Conservation (phyloP, 2,888 invertebrate genomes). For the Aethes cnicana region DNA sequence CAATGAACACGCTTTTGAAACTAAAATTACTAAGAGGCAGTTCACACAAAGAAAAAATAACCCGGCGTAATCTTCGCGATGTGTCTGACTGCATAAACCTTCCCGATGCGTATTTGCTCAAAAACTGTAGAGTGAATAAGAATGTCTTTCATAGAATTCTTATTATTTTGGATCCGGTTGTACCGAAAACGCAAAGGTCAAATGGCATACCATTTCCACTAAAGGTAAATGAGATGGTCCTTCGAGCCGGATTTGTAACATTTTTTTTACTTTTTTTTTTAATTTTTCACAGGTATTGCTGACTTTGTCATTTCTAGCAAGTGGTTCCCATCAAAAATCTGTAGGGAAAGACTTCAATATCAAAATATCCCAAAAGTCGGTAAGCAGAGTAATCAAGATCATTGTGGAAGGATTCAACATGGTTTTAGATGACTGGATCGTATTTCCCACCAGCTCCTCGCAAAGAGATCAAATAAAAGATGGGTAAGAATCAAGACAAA, state of each 20-base stretch:
- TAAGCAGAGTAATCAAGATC: conserved; percentile 55
- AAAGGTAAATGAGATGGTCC: conserved; percentile 44
- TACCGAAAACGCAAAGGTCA: conserved; percentile 56
- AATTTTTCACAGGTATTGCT: conserved; percentile 48
- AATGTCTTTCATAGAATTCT: conserved; percentile 51
- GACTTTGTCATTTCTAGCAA: conserved; percentile 55
- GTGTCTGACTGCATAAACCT: conserved; percentile 49
- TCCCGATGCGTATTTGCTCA: conserved; percentile 52
- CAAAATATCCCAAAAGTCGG: conserved; percentile 60
- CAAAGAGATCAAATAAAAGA: conserved; percentile 56
- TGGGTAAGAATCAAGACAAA: conserved; percentile 48
- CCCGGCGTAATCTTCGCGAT: conserved; percentile 46
- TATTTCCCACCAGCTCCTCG: conserved; percentile 47
- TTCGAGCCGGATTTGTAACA: conserved; percentile 5
- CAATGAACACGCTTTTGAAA: conserved; percentile 54
- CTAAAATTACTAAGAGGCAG: conserved; percentile 53
- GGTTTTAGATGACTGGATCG: conserved; percentile 50
- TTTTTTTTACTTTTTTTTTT: not conserved
- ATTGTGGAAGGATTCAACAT: conserved; percentile 57
- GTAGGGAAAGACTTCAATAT: conserved; percentile 57
- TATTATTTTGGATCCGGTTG: conserved; percentile 54
- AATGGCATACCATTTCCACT: conserved; percentile 61
- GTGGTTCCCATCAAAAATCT: conserved; percentile 57
- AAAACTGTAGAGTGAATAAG: conserved; percentile 52
- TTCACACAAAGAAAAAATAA: conserved; percentile 48